Evolutionary conservation across 2,888 invertebrate species (phyloP).

Genomic region (Spodoptera exigua): DNA sequence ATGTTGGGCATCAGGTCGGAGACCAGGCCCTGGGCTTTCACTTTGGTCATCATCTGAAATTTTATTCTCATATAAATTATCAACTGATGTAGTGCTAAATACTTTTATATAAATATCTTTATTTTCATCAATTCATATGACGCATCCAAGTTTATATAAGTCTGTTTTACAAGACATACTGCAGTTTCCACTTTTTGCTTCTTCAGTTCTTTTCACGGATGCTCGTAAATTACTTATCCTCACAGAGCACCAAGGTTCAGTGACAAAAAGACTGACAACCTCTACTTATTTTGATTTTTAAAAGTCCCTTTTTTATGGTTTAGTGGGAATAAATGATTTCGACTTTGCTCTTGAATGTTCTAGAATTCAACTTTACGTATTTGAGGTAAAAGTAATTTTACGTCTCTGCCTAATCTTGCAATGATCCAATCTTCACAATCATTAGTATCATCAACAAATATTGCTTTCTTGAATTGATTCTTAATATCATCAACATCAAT

Average conservation of each 20-base stretch:
- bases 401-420: slow-evolving; percentile 17
- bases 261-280: too few species aligned
- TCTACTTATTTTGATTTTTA: neutral
- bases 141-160: neutral
- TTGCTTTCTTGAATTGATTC: neutral
- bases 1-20: slow-evolving; percentile 96
- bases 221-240: too few species aligned
- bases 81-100: neutral
- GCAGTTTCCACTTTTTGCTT: too few species aligned
- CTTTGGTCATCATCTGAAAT: slow-evolving; percentile 84
- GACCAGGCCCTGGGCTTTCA: slow-evolving; percentile 91
- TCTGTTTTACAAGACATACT: too few species aligned
- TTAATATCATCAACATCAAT: slow-evolving; percentile 4
- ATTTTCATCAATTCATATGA: neutral
- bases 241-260: too few species aligned
- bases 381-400: slow-evolving; percentile 13
- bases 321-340: too few species aligned
- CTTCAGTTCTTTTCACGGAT: too few species aligned
- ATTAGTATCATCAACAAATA: slow-evolving; percentile 7
- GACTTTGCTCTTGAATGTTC: neutral
- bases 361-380: neutral
- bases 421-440: slow-evolving; percentile 21
- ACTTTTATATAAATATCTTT: neutral
- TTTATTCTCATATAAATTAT: slow-evolving; percentile 38
- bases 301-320: neutral